These are phyloP conservation scores for Indicator indicator DNA, from an alignment of 2,113 vertebrate genomes.

Conservation along the genomic window DNA sequence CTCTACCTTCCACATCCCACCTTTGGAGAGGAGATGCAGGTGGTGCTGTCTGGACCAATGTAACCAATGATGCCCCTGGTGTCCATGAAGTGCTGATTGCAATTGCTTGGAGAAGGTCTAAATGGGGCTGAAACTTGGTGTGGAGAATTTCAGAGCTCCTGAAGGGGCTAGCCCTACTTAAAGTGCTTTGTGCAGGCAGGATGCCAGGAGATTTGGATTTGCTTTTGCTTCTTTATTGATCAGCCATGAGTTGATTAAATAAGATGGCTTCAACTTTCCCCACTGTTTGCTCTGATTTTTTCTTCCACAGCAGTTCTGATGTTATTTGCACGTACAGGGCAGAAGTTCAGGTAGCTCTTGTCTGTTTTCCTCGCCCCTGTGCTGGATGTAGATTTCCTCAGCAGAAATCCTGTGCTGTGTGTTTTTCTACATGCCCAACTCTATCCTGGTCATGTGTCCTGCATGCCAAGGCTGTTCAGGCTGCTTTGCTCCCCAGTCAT, in stretches of 20 bases:
- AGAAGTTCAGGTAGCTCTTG: neutral
- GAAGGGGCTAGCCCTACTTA: neutral
- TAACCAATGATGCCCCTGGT: neutral
- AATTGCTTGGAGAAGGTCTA: neutral
- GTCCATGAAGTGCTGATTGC: rapidly evolving
- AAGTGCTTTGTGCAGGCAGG: neutral
- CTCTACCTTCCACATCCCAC: neutral
- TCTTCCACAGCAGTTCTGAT: neutral
- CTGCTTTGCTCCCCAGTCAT: neutral
- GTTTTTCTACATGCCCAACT: neutral
- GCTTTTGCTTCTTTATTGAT: neutral
- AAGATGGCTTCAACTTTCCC: neutral
- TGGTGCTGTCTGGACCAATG: neutral
- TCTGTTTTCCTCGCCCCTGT: neutral
- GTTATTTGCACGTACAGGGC: neutral
- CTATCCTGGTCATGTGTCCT: rapidly evolving
- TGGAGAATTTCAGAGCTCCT: neutral
- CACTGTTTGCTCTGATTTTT: neutral
- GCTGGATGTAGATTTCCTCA: neutral
- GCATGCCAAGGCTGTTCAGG: neutral
- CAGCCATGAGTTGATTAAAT: neutral
- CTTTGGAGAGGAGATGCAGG: rapidly evolving
- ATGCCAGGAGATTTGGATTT: neutral
- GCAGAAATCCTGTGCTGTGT: neutral
- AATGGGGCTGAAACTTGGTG: neutral